phyloP scores from a whole-genome alignment of 2,888 invertebrate species.

The Phaonia tiefii region DNA sequence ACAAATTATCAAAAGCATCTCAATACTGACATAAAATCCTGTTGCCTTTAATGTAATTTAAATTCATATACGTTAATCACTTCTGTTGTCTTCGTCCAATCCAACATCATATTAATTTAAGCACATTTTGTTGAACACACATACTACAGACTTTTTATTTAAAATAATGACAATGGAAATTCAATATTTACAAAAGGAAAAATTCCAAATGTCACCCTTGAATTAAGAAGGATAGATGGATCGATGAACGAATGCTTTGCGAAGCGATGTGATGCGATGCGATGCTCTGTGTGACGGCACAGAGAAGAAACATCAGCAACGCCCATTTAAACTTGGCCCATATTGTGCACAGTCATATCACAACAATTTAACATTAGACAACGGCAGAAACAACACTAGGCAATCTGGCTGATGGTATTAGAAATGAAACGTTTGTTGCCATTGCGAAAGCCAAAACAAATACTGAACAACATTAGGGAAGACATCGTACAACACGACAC shows the following conservation, averaged over 20 bases:
- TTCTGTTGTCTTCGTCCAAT: too few species aligned
- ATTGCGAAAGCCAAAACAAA: constrained; percentile 59
- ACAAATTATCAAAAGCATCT: too few species aligned
- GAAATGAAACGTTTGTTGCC: constrained; percentile 33
- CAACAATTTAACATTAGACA: constrained; percentile 64
- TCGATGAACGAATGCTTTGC: constrained; percentile 12
- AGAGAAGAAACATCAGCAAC: neutral
- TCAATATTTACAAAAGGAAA: constrained; percentile 24
- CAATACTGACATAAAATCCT: too few species aligned
- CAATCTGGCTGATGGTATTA: constrained; percentile 60
- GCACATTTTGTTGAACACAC: neutral
- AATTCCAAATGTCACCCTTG: constrained; percentile 59
- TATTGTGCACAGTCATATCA: constrained; percentile 68
- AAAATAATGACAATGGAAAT: constrained; percentile 42
- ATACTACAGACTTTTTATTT: neutral
- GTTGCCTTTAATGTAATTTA: too few species aligned
- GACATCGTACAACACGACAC: constrained; percentile 16
- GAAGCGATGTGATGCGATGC: too few species aligned
- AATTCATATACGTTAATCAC: too few species aligned
- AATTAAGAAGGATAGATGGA: constrained; percentile 23
- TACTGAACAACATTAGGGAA: constrained; percentile 36
- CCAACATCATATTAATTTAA: too few species aligned
- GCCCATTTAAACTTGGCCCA: constrained; percentile 65
- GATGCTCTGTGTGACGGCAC: neutral
- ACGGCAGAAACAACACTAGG: constrained; percentile 26